Evolutionary conservation across 2,888 invertebrate species (phyloP), one percentile per base, ranked within the genome.

Genomic region (Hedychridium roseum): DNA sequence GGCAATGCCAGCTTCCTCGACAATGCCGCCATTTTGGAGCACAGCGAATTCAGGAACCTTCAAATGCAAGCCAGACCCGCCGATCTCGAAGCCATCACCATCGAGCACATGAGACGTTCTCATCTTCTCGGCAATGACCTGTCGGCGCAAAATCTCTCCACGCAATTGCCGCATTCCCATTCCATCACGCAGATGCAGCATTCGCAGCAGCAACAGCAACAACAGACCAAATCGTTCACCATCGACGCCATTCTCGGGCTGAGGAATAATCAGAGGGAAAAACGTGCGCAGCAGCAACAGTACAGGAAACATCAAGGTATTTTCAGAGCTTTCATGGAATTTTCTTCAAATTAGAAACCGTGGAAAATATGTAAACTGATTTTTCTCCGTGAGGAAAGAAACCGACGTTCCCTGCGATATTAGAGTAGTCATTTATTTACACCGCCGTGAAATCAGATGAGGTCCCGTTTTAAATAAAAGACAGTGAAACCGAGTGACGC

Each of bases 161-260:
- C 60, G 14, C 66, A 63, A 39, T 39, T 68, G 17, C 51, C 63
- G 1, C 64, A 64, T 39, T 50, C 64, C 21, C 62, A 60, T 27
- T 52, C 58, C 38, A 67, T 68, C 32, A 68, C 73, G 37, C 71
- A 75, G 38, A 61, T 70, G 48, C 73, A 75, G 21, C 70, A 67
- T 36, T 59, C 66, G 15, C 60, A 69, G 40, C 66, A 74, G 38
- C 69, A 71, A 35, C 73, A 74, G 28, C 73, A 76, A 49, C 73
- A 74, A 36, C 78, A 78, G 45, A 86, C 87, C 30, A 90, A 89
- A 70, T 91, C 91, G 3, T 94, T 94, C 69, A 93, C 93, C 16
- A 94, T 94, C 64, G 93, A 92, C 56, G 92, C 92, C 54, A 92
- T 93, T 68, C 84, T 94, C 64, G 93, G 92, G 0, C 77, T 92